These are phyloP conservation scores for Myripristis jacobus DNA, from an alignment of 2,797 vertebrate genomes.

Conservation along the genomic window DNA sequence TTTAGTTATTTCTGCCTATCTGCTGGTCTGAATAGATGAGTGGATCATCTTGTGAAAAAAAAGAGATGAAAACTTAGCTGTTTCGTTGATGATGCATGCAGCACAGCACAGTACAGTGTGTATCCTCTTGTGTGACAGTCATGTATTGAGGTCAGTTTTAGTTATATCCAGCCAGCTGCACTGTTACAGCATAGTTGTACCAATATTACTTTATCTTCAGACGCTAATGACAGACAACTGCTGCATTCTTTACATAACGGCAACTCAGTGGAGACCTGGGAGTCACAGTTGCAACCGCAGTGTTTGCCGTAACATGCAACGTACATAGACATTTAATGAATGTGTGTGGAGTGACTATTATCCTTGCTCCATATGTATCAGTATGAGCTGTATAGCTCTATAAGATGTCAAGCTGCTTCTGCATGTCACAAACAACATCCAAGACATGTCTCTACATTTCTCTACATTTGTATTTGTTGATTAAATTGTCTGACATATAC, in stretches of 20 bases:
- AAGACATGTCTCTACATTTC: background rate
- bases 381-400: background rate
- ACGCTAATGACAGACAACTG: no score
- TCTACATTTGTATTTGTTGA: slow-evolving; percentile 20
- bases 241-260: background rate
- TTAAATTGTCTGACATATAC: slow-evolving; percentile 41
- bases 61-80: slow-evolving; percentile 14
- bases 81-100: background rate
- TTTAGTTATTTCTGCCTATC: slow-evolving; percentile 27
- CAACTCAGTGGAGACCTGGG: background rate
- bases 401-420: background rate
- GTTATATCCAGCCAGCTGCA: no score
- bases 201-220: no score
- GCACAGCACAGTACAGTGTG: background rate
- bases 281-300: slow-evolving; percentile 21
- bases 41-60: no score
- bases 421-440: no score
- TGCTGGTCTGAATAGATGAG: background rate
- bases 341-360: background rate
- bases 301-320: background rate
- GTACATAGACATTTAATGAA: background rate
- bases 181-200: no score
- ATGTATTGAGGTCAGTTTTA: no score
- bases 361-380: no score
- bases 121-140: background rate